Conservation (phyloP, 1,140 invertebrate species). For the Brachionus angularis region DNA sequence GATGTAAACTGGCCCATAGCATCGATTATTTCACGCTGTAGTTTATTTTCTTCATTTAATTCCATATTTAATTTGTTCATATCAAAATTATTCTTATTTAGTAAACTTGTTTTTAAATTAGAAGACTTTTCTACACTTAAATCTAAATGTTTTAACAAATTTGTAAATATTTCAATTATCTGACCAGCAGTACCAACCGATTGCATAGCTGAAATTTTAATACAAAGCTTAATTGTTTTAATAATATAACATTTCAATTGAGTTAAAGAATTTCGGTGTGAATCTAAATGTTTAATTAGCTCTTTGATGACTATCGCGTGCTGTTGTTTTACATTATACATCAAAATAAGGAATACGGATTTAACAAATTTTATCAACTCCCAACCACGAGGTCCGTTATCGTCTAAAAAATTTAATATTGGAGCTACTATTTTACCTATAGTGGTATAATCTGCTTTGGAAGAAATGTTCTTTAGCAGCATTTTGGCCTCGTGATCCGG, state of each 20-base stretch:
- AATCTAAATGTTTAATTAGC: slow-evolving; percentile 33
- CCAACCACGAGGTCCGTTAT: slow-evolving; percentile 2
- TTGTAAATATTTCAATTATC: slow-evolving; percentile 42
- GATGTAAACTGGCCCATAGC: slow-evolving; percentile 35
- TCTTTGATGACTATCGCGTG: slow-evolving; percentile 22
- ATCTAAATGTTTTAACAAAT: slow-evolving; percentile 37
- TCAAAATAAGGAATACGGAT: slow-evolving; percentile 13
- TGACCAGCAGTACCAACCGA: slow-evolving; percentile 38
- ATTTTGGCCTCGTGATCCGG: slow-evolving; percentile 30
- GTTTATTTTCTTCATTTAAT: neutral
- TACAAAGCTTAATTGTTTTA: slow-evolving; percentile 12
- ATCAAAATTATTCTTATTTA: neutral
- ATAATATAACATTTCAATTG: slow-evolving; percentile 35
- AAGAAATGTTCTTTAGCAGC: slow-evolving; percentile 16
- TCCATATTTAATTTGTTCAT: neutral
- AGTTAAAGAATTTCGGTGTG: slow-evolving; percentile 21
- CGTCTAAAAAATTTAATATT: slow-evolving; percentile 21
- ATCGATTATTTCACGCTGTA: slow-evolving; percentile 22
- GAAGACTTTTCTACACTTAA: slow-evolving; percentile 18
- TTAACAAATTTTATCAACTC: neutral
- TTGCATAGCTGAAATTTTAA: slow-evolving; percentile 29
- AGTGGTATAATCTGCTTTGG: slow-evolving; percentile 33
- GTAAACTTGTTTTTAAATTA: neutral
- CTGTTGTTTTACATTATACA: slow-evolving; percentile 40
- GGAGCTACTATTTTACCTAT: slow-evolving; percentile 38